These are phyloP conservation scores for Ganaspis sp. DNA, from an alignment of 1,140 invertebrate species.

Conservation along the genomic window DNA sequence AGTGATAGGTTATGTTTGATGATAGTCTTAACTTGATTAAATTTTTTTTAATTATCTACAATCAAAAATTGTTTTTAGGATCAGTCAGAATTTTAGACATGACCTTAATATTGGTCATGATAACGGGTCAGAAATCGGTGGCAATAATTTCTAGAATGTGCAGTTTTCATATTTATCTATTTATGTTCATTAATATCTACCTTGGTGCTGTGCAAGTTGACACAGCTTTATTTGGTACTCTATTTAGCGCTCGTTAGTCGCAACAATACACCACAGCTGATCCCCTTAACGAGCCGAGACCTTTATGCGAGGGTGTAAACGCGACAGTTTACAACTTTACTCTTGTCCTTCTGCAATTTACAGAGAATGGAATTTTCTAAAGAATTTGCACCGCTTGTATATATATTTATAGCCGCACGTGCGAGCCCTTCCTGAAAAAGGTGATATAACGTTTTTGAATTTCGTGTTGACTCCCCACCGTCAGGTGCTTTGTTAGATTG, in stretches of 20 bases:
- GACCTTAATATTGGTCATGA: no score
- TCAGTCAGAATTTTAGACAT: no score
- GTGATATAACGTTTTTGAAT: neutral
- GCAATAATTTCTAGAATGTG: no score
- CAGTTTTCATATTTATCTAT: no score
- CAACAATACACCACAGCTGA: constrained; percentile 69
- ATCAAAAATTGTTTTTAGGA: no score
- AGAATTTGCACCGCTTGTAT: constrained; percentile 13
- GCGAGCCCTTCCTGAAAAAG: neutral
- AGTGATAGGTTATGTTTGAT: no score
- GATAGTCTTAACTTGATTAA: no score
- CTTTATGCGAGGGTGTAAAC: constrained; percentile 64
- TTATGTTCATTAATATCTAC: no score
- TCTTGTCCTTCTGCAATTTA: constrained; percentile 19
- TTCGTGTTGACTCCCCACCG: neutral
- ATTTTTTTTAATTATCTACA: no score
- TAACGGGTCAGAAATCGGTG: no score
- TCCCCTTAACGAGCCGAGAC: constrained; percentile 71
- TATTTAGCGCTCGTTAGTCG: constrained; percentile 74
- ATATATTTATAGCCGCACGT: neutral
- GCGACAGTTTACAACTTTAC: constrained; percentile 31
- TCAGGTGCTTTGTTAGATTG: neutral
- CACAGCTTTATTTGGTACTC: constrained; percentile 64
- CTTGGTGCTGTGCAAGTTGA: constrained; percentile 40
- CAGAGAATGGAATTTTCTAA: neutral